A percentile compares a stretch with the other conserved stretches of the same genome.
Conservation (phyloP, 2,888 invertebrate genomes). For the Heliconius aoede region DNA sequence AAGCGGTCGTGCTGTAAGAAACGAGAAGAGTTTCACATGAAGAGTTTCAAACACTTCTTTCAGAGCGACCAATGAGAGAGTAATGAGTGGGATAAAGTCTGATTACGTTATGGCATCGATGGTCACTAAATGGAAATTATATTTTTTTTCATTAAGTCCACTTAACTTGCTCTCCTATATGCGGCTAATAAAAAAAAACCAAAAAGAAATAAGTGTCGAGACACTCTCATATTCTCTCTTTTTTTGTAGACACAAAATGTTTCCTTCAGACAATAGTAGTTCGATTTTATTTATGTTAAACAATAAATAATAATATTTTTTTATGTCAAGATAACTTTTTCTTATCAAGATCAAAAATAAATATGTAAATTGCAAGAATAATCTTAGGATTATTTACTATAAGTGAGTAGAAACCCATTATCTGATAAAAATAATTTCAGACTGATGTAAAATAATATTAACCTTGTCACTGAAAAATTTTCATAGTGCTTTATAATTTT, state of each 20-base stretch:
- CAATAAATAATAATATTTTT: background rate
- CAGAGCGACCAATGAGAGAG: too few relatives aligned
- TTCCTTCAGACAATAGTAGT: background rate
- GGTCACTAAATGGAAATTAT: too few relatives aligned
- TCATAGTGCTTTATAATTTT: too few relatives aligned
- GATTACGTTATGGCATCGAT: too few relatives aligned
- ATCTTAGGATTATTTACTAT: conserved; percentile 5
- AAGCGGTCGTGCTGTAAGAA: too few relatives aligned
- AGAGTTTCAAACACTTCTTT: too few relatives aligned
- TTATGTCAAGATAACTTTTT: background rate
- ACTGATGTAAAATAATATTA: background rate
- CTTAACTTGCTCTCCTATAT: too few relatives aligned
- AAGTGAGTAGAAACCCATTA: background rate
- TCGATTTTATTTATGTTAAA: background rate
- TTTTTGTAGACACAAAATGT: background rate
- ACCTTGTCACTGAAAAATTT: background rate
- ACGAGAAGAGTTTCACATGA: too few relatives aligned
- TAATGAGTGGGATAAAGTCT: too few relatives aligned
- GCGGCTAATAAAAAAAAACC: too few relatives aligned
- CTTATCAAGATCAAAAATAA: conserved; percentile 18
- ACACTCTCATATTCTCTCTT: background rate
- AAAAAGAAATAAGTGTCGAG: too few relatives aligned
- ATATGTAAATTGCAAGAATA: conserved; percentile 18
- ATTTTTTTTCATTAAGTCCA: too few relatives aligned
- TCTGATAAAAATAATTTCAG: background rate